Percentiles rank a stretch among this genome's conserved stretches.
Evolutionary conservation across 1,140 invertebrate species (phyloP).

Genomic region (Psix sp.): DNA sequence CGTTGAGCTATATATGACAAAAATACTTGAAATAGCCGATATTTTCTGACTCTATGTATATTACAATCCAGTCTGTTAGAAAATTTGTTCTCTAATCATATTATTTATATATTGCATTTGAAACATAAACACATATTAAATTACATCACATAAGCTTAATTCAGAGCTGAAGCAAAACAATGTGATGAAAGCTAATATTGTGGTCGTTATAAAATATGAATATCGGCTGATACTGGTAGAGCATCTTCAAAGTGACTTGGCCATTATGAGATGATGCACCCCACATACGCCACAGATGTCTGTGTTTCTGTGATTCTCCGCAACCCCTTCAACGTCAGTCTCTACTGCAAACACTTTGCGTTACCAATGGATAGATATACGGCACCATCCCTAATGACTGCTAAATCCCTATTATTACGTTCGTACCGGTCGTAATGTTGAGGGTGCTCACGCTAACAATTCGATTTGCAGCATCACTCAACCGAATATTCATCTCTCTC

Average conservation of each 20-base stretch:
- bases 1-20: too few relatives aligned
- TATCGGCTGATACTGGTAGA: slow-evolving; percentile 13
- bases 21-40: too few relatives aligned
- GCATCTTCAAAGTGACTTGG: slow-evolving; percentile 35
- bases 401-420: slow-evolving; percentile 68
- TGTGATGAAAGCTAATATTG: too few relatives aligned
- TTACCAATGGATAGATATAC: slow-evolving; percentile 64
- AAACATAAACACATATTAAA: too few relatives aligned
- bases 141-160: too few relatives aligned
- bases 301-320: slow-evolving; percentile 35
- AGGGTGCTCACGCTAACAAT: slow-evolving; percentile 47
- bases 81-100: too few relatives aligned
- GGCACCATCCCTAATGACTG: slow-evolving; percentile 66
- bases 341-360: slow-evolving; percentile 65
- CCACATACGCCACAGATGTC: slow-evolving; percentile 41
- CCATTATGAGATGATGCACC: slow-evolving; percentile 28
- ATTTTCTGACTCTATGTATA: too few relatives aligned
- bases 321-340: slow-evolving; percentile 46
- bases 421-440: slow-evolving; percentile 48
- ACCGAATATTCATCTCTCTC: slow-evolving; percentile 14
- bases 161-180: too few relatives aligned
- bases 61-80: too few relatives aligned
- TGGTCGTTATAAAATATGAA: too few relatives aligned
- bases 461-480: slow-evolving; percentile 43
- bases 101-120: too few relatives aligned